Percentiles rank a stretch among this genome's conserved stretches.
These are phyloP conservation scores for Cynodonichthys magdalenae DNA, from an alignment of 2,797 vertebrate genomes.

Conservation along the genomic window DNA sequence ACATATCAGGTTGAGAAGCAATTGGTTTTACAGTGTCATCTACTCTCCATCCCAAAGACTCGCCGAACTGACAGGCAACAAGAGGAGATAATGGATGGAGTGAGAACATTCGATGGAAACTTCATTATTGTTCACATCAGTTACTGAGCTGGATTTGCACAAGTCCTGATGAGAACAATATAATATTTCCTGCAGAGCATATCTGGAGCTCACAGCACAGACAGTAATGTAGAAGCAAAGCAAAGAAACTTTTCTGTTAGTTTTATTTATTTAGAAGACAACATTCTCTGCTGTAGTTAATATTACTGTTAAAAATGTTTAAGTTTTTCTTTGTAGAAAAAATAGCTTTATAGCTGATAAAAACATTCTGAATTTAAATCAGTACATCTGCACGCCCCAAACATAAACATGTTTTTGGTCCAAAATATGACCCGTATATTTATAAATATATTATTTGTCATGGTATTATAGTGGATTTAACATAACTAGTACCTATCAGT, in stretches of 20 bases:
- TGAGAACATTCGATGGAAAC: conserved; percentile 55
- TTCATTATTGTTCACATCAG: conserved; percentile 53
- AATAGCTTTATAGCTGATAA: too few relatives aligned
- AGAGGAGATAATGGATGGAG: conserved; percentile 56
- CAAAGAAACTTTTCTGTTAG: neutral
- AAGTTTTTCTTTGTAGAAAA: too few relatives aligned
- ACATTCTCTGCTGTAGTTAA: too few relatives aligned
- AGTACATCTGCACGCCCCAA: too few relatives aligned
- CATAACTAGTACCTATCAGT: too few relatives aligned
- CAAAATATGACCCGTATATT: too few relatives aligned
- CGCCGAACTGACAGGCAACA: conserved; percentile 59
- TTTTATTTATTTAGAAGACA: too few relatives aligned
- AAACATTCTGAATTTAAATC: neutral
- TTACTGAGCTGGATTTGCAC: conserved; percentile 41
- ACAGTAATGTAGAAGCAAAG: conserved; percentile 13
- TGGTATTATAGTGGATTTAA: too few relatives aligned
- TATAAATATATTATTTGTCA: too few relatives aligned
- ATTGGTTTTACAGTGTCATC: conserved; percentile 56
- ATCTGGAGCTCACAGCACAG: conserved; percentile 26
- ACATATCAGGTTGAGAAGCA: conserved; percentile 50
- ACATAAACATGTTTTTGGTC: too few relatives aligned
- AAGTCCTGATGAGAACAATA: conserved; percentile 45
- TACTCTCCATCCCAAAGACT: conserved; percentile 42
- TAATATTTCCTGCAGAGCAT: conserved; percentile 37
- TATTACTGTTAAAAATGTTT: neutral